Conservation (phyloP, 2,888 invertebrate genomes). For the Zygaena filipendulae region DNA sequence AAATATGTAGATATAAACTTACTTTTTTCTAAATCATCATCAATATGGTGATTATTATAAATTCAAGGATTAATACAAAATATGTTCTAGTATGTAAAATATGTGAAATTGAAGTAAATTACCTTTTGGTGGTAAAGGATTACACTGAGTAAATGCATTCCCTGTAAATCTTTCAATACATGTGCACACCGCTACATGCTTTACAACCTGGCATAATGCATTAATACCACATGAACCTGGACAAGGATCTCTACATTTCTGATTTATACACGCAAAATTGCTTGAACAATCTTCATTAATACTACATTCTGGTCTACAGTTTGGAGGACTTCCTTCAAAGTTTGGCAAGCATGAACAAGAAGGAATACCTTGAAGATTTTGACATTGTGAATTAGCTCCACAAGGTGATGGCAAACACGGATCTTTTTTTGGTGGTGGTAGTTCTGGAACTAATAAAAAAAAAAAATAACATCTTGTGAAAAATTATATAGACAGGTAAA, state of each 20-base stretch:
- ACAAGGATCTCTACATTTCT: constrained; percentile 75
- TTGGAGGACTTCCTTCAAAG: constrained; percentile 74
- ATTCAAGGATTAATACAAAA: no score
- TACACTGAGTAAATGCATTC: constrained; percentile 71
- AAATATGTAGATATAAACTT: no score
- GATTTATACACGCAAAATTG: constrained; percentile 73
- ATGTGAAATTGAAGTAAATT: constrained; percentile 10
- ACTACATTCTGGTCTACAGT: constrained; percentile 75
- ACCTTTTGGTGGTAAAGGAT: constrained; percentile 41
- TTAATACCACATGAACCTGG: constrained; percentile 74
- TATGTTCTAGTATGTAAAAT: no score
- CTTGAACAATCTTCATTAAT: constrained; percentile 76
- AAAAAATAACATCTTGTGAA: constrained; percentile 6
- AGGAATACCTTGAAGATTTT: constrained; percentile 61
- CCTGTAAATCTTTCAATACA: constrained; percentile 70
- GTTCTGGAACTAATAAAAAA: constrained; percentile 31
- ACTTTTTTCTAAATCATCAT: no score
- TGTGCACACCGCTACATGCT: constrained; percentile 72
- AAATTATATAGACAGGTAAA: constrained; percentile 5
- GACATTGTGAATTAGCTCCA: constrained; percentile 72
- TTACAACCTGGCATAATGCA: constrained; percentile 69
- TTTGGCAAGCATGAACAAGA: constrained; percentile 72
- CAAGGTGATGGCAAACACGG: constrained; percentile 77
- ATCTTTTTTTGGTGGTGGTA: constrained; percentile 47
- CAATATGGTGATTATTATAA: no score